These are phyloP conservation scores for Sthenelais limicola DNA, from an alignment of 2,888 invertebrate species.

Conservation along the genomic window DNA sequence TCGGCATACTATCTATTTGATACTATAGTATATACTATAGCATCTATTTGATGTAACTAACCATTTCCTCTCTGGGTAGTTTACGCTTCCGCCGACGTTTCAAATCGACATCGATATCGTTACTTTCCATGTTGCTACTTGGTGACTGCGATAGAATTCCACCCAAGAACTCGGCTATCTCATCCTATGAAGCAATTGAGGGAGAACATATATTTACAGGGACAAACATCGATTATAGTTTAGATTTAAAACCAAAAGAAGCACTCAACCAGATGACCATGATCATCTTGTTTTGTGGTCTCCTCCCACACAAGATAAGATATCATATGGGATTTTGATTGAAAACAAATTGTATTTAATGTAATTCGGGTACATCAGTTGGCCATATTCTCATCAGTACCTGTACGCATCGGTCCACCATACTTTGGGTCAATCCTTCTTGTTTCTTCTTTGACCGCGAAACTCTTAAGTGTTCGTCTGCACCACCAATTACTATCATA, in stretches of 20 bases:
- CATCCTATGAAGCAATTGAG: constrained; percentile 61
- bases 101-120: constrained; percentile 22
- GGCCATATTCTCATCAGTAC: too few species aligned
- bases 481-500: constrained; percentile 84
- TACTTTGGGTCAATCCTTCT: constrained; percentile 85
- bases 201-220: too few species aligned
- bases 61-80: constrained; percentile 21
- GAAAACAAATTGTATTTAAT: too few species aligned
- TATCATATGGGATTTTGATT: too few species aligned
- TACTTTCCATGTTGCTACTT: constrained; percentile 15
- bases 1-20: too few species aligned
- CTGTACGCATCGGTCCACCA: constrained; percentile 84
- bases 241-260: too few species aligned
- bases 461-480: constrained; percentile 83
- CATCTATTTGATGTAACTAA: constrained; percentile 13
- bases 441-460: constrained; percentile 80
- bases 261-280: too few species aligned
- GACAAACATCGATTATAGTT: too few species aligned
- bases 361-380: too few species aligned
- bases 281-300: too few species aligned
- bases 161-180: constrained; percentile 72
- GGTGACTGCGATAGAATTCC: constrained; percentile 62
- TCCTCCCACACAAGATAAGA: too few species aligned
- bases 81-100: constrained; percentile 27
- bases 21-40: too few species aligned